Conservation (phyloP, 2,797 vertebrate species). For the Discoglossus pictus region DNA sequence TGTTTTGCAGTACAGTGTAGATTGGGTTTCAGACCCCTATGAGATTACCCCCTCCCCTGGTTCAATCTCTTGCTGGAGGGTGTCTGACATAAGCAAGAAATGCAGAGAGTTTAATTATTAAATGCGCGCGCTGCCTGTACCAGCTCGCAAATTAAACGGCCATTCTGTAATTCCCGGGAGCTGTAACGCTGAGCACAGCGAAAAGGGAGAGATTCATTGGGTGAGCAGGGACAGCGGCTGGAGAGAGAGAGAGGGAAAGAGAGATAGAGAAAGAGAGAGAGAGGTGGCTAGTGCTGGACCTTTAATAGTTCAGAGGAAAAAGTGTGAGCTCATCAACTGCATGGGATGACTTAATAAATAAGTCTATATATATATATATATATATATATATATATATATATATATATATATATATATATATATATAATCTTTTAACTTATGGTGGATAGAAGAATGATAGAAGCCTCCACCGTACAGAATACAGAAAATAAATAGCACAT, state of each 20-base stretch:
- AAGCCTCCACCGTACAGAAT: no score
- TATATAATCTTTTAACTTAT: no score
- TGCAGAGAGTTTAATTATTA: slow-evolving; percentile 46
- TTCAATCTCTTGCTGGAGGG: slow-evolving; percentile 33
- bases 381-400: no score
- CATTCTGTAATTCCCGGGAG: slow-evolving; percentile 42
- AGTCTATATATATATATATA: no score
- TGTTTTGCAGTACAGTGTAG: neutral
- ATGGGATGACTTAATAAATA: no score
- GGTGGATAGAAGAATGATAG: no score
- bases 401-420: no score
- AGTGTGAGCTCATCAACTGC: no score
- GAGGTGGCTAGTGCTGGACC: no score
- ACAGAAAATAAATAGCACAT: no score
- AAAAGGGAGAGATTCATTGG: slow-evolving; percentile 39
- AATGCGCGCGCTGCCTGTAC: slow-evolving; percentile 31
- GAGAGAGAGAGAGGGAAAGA: neutral
- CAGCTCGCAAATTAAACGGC: slow-evolving; percentile 39
- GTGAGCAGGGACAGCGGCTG: neutral
- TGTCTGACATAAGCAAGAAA: slow-evolving; percentile 47
- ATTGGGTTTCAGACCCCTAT: neutral
- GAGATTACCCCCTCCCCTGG: slow-evolving; percentile 13
- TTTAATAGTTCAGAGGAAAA: no score
- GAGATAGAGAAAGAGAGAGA: no score
- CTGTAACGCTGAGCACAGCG: slow-evolving; percentile 31